phyloP scores from a whole-genome alignment of 2,113 vertebrate species.

The Xenopus borealis region DNA sequence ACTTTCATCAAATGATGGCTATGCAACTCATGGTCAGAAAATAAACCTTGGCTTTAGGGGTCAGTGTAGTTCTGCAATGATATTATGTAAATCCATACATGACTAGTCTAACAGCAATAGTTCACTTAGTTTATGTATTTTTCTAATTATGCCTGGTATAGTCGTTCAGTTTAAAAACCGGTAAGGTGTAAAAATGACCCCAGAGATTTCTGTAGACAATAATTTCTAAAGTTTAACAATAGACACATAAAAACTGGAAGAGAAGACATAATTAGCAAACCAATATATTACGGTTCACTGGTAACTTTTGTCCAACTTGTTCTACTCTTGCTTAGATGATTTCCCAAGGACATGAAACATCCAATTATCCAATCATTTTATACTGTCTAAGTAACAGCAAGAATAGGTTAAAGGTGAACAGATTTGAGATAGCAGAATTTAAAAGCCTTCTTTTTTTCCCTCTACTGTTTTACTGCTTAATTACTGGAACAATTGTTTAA shows the following conservation, averaged over 20 bases:
- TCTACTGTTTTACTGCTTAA: constrained; percentile 61
- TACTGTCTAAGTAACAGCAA: constrained; percentile 44
- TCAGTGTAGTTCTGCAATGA: constrained; percentile 24
- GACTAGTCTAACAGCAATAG: constrained; percentile 17
- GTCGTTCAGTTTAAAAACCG: background rate
- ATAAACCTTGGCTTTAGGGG: constrained; percentile 24
- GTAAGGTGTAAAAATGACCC: constrained; percentile 19
- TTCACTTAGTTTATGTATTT: background rate
- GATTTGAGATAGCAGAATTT: constrained; percentile 50
- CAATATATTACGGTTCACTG: accelerated
- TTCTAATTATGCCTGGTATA: constrained; percentile 11
- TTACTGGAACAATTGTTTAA: constrained; percentile 64
- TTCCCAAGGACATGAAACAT: constrained; percentile 53
- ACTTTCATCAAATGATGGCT: background rate
- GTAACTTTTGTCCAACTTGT: constrained; percentile 45
- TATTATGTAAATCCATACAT: constrained; percentile 12
- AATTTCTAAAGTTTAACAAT: constrained; percentile 29
- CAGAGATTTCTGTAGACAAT: background rate
- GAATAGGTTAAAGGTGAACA: constrained; percentile 59
- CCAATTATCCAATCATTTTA: constrained; percentile 61
- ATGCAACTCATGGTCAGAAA: constrained; percentile 1
- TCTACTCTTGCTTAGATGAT: constrained; percentile 48
- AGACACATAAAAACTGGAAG: constrained; percentile 2
- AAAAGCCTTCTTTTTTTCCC: constrained; percentile 53
- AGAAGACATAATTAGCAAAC: constrained; percentile 27